Evolutionary conservation across 1,140 invertebrate species (phyloP), one percentile per base, ranked within the genome.

Genomic region (Anthonomus grandis): DNA sequence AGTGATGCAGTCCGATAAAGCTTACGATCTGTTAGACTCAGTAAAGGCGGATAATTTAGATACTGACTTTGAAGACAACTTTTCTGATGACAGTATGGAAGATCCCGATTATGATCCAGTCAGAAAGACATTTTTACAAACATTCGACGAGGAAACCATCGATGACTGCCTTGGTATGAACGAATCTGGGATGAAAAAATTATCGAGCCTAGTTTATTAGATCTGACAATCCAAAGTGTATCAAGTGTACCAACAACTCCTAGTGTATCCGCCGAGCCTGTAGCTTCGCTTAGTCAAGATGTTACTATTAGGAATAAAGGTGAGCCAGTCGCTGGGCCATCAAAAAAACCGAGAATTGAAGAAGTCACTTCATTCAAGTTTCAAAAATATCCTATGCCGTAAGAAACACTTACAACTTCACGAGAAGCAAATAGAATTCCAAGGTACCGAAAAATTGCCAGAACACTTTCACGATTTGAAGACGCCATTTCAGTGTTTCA

Each of bases 401-500:
- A 39, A 39, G 13, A 39, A 39, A 39, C 37, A 39, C 13, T 15
- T 39, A 13, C 37, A 39, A 39, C 37, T 39, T 39, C 37, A 39
- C 17, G 15, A 17, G 37, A 39, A 39, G 37, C 37, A 39, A 39
- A 39, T 39, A 39, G 5, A 39, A 39, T 39, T 39, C 13, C 9
- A 39, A 39, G 37, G 13, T 39, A 12, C 15, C 10, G 37, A 39
- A 13, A 17, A 39, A 39, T 39, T 39, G 37, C 37, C 37, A 39
- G 37, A 39, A 5, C 37, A 17, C 17, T 39, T 39, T 39, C 37
- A 39, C 17, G 37, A 39, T 12, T 15, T 39, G 17, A 39, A 39
- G 15, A 39, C 37, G 37, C 37, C 37, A 39, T 39, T 39, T 39
- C 37, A 39, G 37, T 39, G 37, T 17, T 39, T 39, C 37, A 39